Evolutionary conservation across 2,797 vertebrate species (phyloP).

Genomic region (Scolopax rusticola): DNA sequence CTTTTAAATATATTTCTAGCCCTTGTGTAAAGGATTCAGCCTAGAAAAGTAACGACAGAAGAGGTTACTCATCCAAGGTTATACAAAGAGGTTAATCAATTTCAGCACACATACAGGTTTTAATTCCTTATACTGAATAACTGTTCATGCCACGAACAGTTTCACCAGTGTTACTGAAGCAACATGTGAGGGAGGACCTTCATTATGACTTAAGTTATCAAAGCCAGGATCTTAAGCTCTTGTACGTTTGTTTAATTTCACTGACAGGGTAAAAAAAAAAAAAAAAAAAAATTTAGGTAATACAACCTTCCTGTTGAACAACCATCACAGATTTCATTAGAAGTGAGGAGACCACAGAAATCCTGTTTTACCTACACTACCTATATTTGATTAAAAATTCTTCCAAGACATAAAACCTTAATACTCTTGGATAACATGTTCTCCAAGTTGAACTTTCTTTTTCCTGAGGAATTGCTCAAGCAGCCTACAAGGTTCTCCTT

Average conservation of each 20-base stretch:
- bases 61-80: neutral
- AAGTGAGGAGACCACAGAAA: neutral
- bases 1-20: neutral
- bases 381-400: neutral
- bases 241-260: neutral
- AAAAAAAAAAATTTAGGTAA: no score
- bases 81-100: neutral
- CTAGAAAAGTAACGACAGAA: neutral
- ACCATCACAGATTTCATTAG: neutral
- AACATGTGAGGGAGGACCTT: neutral
- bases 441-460: neutral
- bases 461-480: neutral
- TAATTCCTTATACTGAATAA: neutral
- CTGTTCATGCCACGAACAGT: neutral
- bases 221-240: neutral
- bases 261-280: neutral
- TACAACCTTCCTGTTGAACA: neutral
- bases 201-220: neutral
- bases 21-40: neutral
- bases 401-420: neutral
- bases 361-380: neutral
- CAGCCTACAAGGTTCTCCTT: neutral
- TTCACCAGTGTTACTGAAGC: neutral
- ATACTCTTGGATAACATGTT: neutral
- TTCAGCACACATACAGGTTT: neutral